Percentiles rank a stretch among this genome's conserved stretches.
These are phyloP conservation scores for Centruroides sculpturatus DNA, from an alignment of 1,140 invertebrate genomes.

Conservation along the genomic window DNA sequence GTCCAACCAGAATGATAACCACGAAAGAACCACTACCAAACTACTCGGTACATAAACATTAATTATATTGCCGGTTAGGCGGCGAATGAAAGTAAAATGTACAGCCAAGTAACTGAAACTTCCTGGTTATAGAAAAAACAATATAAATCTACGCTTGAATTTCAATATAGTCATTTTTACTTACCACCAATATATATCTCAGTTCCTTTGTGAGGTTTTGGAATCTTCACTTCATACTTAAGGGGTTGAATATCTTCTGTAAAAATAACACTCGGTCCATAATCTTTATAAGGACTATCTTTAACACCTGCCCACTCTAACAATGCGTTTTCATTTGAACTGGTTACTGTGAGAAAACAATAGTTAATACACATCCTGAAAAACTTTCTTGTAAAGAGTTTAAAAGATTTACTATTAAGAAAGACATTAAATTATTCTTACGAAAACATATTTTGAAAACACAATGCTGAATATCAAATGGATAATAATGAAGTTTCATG, in stretches of 20 bases:
- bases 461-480: background rate
- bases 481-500: background rate
- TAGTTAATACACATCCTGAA: background rate
- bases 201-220: background rate
- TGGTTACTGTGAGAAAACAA: background rate
- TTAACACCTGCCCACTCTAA: background rate
- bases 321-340: background rate
- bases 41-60: slow-evolving; percentile 20
- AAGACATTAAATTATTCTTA: too few species aligned
- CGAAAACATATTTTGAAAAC: background rate
- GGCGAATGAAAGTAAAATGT: slow-evolving; percentile 22
- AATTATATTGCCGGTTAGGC: slow-evolving; percentile 10
- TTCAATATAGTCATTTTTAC: background rate
- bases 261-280: background rate
- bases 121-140: slow-evolving; percentile 8
- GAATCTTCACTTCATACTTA: background rate
- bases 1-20: slow-evolving; percentile 25
- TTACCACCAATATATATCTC: background rate
- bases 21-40: slow-evolving; percentile 23
- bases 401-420: too few species aligned
- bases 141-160: background rate
- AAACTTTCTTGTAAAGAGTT: background rate
- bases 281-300: background rate
- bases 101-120: slow-evolving; percentile 18
- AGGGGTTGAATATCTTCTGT: background rate